Percentiles rank a stretch among this genome's conserved stretches.
These are phyloP conservation scores for Tupiocoris notatus DNA, from an alignment of 2,888 invertebrate species.

Conservation along the genomic window DNA sequence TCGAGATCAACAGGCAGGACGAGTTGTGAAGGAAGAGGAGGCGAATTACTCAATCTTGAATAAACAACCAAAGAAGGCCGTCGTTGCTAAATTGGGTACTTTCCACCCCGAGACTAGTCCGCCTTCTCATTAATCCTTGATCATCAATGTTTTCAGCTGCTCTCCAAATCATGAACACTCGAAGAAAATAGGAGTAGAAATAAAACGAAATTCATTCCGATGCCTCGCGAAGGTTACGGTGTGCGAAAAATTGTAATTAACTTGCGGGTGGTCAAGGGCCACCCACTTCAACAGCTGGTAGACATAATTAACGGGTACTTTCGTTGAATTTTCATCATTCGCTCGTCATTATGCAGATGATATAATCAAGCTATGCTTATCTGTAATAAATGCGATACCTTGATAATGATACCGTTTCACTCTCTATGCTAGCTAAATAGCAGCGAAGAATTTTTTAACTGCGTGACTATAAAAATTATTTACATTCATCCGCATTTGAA, in stretches of 20 bases:
- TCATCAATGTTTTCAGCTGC: conserved; percentile 24
- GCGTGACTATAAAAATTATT: no score
- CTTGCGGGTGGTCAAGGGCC: not conserved
- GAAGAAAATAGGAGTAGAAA: no score
- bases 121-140: conserved; percentile 13
- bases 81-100: conserved; percentile 14
- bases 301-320: not conserved
- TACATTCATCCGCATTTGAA: no score
- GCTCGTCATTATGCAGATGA: not conserved
- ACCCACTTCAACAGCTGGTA: not conserved
- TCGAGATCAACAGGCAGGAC: not conserved
- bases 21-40: not conserved
- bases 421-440: no score
- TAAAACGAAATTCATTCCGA: no score
- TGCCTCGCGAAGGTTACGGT: no score
- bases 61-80: conserved; percentile 17
- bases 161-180: no score
- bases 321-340: not conserved
- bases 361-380: not conserved
- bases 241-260: no score
- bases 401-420: no score
- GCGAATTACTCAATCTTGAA: conserved; percentile 29
- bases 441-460: no score
- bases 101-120: not conserved
- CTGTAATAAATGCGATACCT: no score